These are phyloP conservation scores for Papilio helenus DNA, from an alignment of 1,140 invertebrate species.

Conservation along the genomic window DNA sequence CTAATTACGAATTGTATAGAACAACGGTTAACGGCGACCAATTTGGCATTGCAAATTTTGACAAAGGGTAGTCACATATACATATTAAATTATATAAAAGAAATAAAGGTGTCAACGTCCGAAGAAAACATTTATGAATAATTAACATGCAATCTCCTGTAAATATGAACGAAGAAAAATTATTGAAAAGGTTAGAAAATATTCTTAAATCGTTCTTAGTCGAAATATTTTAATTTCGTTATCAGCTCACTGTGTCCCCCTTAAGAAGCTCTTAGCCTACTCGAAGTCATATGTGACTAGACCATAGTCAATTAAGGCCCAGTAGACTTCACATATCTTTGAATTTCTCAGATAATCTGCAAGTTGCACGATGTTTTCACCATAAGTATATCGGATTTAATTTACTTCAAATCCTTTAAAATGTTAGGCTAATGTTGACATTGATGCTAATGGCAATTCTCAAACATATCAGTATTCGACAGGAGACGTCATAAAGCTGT, in stretches of 20 bases:
- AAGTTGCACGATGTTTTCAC: too few species aligned
- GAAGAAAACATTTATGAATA: neutral
- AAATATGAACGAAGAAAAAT: neutral
- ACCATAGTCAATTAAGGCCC: too few species aligned
- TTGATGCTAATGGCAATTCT: neutral
- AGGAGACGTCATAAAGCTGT: slow-evolving; percentile 26
- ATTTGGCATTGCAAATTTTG: slow-evolving; percentile 26
- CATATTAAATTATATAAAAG: neutral
- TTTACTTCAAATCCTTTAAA: neutral
- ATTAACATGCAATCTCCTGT: neutral
- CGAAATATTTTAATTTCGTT: neutral
- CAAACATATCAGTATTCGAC: slow-evolving; percentile 4
- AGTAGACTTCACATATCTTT: too few species aligned
- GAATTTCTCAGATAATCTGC: too few species aligned
- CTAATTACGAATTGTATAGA: slow-evolving; percentile 29
- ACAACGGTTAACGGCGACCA: slow-evolving; percentile 4
- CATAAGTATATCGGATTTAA: too few species aligned
- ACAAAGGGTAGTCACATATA: slow-evolving; percentile 20
- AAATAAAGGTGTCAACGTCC: neutral
- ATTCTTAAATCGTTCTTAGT: neutral
- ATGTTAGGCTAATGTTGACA: neutral
- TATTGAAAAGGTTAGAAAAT: neutral
- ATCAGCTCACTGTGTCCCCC: too few species aligned
- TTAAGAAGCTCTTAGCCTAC: too few species aligned
- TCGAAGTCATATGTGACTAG: too few species aligned